Evolutionary conservation across 2,797 vertebrate species (phyloP).

Genomic region (Typhlichthys subterraneus): DNA sequence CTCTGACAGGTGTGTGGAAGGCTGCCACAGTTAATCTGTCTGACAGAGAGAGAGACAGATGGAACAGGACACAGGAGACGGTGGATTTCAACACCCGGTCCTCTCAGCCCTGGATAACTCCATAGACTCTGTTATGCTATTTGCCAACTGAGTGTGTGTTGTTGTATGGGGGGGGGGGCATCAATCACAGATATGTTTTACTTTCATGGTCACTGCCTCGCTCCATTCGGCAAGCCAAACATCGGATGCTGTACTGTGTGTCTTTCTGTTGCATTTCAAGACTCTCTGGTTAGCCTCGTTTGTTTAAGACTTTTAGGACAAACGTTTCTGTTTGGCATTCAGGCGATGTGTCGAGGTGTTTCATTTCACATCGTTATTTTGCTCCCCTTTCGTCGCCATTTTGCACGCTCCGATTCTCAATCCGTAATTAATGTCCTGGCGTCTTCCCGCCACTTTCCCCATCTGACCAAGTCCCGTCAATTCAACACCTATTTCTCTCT

Average conservation of each 20-base stretch:
- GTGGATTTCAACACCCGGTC: not conserved
- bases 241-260: constrained; percentile 18
- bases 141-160: constrained; percentile 29
- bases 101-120: constrained; percentile 11
- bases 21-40: no score
- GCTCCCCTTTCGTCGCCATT: constrained; percentile 1
- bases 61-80: not conserved
- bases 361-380: constrained; percentile 32
- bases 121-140: constrained; percentile 12
- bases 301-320: no score
- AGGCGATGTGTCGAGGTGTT: constrained; percentile 32
- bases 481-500: no score
- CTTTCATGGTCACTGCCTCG: constrained; percentile 17
- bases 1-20: no score
- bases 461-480: no score
- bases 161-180: constrained; percentile 27
- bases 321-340: constrained; percentile 28
- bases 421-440: constrained; percentile 33
- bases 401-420: constrained; percentile 19
- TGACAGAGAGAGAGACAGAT: not conserved
- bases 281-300: no score
- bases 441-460: no score
- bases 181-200: constrained; percentile 2
- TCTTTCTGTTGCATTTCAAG: no score
- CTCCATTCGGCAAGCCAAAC: constrained; percentile 19